Conservation (phyloP, 1,140 invertebrate species). For the Helicorthomorpha holstii region DNA sequence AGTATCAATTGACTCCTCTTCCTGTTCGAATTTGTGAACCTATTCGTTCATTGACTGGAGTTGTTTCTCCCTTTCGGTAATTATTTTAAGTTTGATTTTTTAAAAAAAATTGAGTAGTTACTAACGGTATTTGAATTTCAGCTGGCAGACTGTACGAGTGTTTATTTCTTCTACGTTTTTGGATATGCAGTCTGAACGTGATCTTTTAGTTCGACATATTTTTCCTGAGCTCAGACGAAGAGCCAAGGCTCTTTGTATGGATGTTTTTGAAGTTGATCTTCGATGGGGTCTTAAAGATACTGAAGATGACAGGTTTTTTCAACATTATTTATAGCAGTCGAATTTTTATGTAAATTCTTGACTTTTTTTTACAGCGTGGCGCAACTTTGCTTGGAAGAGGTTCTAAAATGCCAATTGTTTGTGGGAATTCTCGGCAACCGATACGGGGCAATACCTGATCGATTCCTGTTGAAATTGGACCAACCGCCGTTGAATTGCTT, state of each 20-base stretch:
- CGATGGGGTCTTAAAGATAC: constrained; percentile 32
- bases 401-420: constrained; percentile 27
- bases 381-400: constrained; percentile 28
- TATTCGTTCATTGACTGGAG: too few species aligned
- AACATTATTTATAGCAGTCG: background rate
- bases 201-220: constrained; percentile 28
- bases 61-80: too few species aligned
- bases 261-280: constrained; percentile 30
- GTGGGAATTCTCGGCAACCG: constrained; percentile 29
- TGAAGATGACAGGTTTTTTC: constrained; percentile 23
- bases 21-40: too few species aligned
- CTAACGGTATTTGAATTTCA: constrained; percentile 14
- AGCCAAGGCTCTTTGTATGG: constrained; percentile 17
- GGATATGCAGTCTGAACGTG: constrained; percentile 33
- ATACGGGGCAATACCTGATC: constrained; percentile 18
- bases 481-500: constrained; percentile 25
- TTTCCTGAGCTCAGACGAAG: constrained; percentile 25
- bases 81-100: too few species aligned
- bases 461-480: constrained; percentile 16
- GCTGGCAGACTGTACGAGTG: constrained; percentile 27
- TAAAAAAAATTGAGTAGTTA: too few species aligned
- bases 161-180: constrained; percentile 35
- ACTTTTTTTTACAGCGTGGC: constrained; percentile 13
- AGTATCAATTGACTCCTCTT: constrained; percentile 15
- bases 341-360: constrained; percentile 3